phyloP scores from a whole-genome alignment of 2,113 vertebrate genomes.

The Cricetomys ansorgei region DNA sequence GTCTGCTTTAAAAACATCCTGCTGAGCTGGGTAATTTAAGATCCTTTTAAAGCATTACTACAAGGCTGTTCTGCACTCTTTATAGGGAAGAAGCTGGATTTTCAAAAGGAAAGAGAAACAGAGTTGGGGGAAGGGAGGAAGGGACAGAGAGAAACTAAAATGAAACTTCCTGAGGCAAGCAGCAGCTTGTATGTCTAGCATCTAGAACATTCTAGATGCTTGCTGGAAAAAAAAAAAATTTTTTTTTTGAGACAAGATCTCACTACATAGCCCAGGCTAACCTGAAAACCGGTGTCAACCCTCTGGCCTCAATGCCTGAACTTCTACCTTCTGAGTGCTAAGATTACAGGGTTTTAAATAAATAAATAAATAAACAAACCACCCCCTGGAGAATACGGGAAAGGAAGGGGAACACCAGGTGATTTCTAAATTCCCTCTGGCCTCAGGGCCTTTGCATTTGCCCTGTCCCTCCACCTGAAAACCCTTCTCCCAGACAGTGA shows the following conservation, averaged over 20 bases:
- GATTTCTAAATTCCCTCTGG: background rate
- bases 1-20: background rate
- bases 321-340: background rate
- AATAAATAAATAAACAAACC: background rate
- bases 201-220: background rate
- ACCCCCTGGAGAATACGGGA: background rate
- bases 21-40: background rate
- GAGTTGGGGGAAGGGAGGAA: background rate
- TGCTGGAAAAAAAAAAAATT: background rate
- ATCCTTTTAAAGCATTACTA: background rate
- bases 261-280: background rate
- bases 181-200: background rate
- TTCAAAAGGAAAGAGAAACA: background rate
- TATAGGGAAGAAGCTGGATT: background rate
- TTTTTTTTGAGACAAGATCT: background rate
- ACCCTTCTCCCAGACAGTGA: background rate
- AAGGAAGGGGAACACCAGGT: too few species aligned
- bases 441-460: background rate
- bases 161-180: background rate
- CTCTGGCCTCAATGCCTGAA: background rate
- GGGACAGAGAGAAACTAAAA: background rate
- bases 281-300: background rate
- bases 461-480: background rate
- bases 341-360: background rate
- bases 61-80: background rate